Conservation (phyloP, 2,797 vertebrate species). For the Cercopithecus neglectus region DNA sequence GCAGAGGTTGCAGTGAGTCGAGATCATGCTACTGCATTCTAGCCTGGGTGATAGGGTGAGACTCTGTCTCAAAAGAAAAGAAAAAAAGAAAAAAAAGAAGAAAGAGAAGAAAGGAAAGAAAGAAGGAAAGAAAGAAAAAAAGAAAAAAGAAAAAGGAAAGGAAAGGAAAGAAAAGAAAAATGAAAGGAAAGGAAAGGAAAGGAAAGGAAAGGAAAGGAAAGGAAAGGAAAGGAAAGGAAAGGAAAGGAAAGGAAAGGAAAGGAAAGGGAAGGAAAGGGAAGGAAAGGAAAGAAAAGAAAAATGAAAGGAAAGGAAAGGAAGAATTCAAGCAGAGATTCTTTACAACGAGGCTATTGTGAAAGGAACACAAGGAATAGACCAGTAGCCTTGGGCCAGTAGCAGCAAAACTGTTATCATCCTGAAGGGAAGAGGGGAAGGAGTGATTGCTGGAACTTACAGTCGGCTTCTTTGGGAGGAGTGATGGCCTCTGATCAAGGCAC, state of each 20-base stretch:
- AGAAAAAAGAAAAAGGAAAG: no score
- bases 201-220: accelerated
- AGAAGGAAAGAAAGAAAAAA: no score
- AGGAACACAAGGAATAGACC: neutral
- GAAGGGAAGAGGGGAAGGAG: neutral
- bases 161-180: accelerated
- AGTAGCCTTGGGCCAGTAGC: accelerated
- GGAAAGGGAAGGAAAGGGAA: accelerated
- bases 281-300: accelerated
- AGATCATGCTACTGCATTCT: no score
- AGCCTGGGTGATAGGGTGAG: no score
- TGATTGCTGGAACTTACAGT: neutral
- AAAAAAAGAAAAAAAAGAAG: no score
- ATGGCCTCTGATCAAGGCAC: neutral
- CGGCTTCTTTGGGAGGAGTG: neutral
- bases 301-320: no score
- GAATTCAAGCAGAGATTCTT: neutral
- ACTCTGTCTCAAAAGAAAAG: no score
- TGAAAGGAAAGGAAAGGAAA: accelerated
- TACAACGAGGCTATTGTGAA: neutral
- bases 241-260: no score
- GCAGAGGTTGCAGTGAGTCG: neutral
- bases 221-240: no score
- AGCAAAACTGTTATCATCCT: neutral
- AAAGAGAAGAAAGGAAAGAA: no score